These are phyloP conservation scores for Campylomormyrus tamandua DNA, from an alignment of 2,113 vertebrate genomes.

Conservation along the genomic window DNA sequence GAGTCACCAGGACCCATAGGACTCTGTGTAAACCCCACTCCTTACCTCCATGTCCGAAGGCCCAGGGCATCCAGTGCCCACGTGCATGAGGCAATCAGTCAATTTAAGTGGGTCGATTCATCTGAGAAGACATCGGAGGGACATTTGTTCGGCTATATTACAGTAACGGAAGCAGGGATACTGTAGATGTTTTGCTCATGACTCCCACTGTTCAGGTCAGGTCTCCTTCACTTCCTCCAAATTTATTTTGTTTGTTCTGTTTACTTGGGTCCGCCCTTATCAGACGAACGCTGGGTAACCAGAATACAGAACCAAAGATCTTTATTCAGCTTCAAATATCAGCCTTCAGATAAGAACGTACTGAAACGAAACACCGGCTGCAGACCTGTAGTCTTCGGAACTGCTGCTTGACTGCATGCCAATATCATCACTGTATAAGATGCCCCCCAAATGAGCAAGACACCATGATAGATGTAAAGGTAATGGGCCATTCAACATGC, in stretches of 20 bases:
- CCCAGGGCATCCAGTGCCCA: neutral
- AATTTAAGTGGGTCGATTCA: neutral
- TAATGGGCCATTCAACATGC: neutral
- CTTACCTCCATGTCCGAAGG: neutral
- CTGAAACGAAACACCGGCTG: neutral
- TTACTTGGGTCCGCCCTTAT: neutral
- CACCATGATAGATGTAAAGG: neutral
- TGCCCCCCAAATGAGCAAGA: neutral
- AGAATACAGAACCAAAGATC: neutral
- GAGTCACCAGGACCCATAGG: neutral
- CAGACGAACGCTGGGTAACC: neutral
- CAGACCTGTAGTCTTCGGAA: neutral
- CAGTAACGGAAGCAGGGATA: neutral
- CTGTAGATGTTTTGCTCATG: neutral
- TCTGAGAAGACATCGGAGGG: neutral
- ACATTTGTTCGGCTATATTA: slow-evolving; percentile 1
- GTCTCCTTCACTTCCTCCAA: neutral
- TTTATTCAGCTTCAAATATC: neutral
- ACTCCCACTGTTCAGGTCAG: neutral
- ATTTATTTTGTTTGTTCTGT: neutral
- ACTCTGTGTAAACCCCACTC: neutral
- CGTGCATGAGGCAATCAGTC: neutral
- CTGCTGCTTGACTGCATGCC: neutral
- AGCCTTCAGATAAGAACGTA: neutral
- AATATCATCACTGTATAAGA: neutral